Evolutionary conservation across 2,888 invertebrate genomes (phyloP), one percentile per base, ranked within the genome.

Genomic region (Heliconius ethilla): DNA sequence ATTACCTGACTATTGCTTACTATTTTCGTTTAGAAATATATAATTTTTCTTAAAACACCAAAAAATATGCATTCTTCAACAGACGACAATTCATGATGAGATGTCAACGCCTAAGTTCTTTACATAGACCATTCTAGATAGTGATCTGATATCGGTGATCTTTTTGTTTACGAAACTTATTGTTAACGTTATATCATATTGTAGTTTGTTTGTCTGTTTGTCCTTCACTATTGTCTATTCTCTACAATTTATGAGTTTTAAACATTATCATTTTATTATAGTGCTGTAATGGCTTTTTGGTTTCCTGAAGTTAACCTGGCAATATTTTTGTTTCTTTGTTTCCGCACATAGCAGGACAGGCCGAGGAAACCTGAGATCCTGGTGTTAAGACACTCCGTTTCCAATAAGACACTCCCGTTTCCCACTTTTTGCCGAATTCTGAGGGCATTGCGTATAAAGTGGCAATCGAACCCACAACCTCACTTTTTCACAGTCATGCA

Each of bases 121-220:
- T 22, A 83, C 83, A 89, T 86, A 70, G 3, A 82, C 88, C 88
- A 84, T n/a, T 37, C 40, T 67, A 86, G 92, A 93, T 93, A 89
- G 83, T 75, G 84, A 93, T 92, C 92, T 87, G 82, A 87, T 91
- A 92, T 90, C 90, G 88, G 85, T 70, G 85, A 88, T 90, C 89
- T 91, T 88, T 87, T 92, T 91, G 91, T 92, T 86, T 88, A 90
- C 88, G 86, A 91, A 91, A 92, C 89, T 91, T 92, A 93, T 92
- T 93, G 93, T 92, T 91, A 78, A 84, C 82, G 88, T 90, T 90
- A 91, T 91, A 91, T 91, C 89, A 91, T 88, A 88, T 84, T 82
- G 82, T 82, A 82, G 78, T 83, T 51, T 81, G 82, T 84, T 84
- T 78, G 82, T 78, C 82, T 82, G 77, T 78, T 37, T 78, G 89